Conservation (phyloP, 2,888 invertebrate species). For the Napeogenes inachia region DNA sequence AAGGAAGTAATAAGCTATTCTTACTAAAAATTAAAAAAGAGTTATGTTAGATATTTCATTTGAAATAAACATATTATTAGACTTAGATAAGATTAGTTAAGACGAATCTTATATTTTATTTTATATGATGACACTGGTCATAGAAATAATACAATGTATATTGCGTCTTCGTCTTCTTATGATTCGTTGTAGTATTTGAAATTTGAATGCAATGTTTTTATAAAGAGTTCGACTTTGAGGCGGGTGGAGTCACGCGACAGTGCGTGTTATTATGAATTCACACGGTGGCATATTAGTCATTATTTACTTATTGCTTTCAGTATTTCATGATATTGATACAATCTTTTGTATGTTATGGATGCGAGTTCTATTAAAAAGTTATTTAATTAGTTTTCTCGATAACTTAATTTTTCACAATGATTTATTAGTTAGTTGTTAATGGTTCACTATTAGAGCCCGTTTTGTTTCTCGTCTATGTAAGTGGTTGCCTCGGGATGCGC, state of each 20-base stretch:
- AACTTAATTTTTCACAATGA: too few relatives aligned
- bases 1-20: too few relatives aligned
- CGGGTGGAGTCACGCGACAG: not conserved
- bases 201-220: conserved; percentile 2
- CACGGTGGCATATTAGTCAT: not conserved
- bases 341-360: not conserved
- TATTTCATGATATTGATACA: conserved; percentile 3
- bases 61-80: too few relatives aligned
- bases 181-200: not conserved
- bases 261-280: not conserved
- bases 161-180: too few relatives aligned
- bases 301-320: conserved; percentile 5
- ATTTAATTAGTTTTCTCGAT: too few relatives aligned
- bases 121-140: too few relatives aligned
- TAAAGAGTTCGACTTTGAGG: not conserved
- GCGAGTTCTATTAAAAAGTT: too few relatives aligned
- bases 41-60: too few relatives aligned
- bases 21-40: too few relatives aligned
- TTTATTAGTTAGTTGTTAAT: not conserved
- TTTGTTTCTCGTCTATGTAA: conserved; percentile 22
- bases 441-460: conserved; percentile 7
- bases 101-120: too few relatives aligned
- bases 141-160: too few relatives aligned
- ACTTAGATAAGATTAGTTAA: too few relatives aligned
- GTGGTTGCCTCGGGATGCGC: conserved; percentile 5